Evolutionary conservation across 2,888 invertebrate genomes (phyloP).

Genomic region (Drosophila affinis): DNA sequence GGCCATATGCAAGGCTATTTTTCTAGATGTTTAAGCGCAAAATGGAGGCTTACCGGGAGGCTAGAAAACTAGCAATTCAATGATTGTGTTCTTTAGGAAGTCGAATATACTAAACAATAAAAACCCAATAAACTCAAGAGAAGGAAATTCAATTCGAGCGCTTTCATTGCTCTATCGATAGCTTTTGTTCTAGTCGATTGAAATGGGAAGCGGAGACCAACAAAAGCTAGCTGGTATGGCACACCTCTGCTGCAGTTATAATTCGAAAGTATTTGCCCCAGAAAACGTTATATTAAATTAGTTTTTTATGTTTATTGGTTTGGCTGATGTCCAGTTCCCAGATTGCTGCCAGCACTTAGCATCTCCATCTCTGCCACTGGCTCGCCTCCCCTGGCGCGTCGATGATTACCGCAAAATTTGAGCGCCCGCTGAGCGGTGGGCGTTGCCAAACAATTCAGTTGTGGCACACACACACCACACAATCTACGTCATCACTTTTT

Average conservation of each 20-base stretch:
- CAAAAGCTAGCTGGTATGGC: not conserved
- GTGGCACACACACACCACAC: slow-evolving; percentile 48
- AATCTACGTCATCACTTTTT: slow-evolving; percentile 79
- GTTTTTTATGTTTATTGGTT: slow-evolving; percentile 46
- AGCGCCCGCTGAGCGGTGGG: slow-evolving; percentile 68
- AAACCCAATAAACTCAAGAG: not conserved
- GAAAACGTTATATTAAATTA: slow-evolving; percentile 39
- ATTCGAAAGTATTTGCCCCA: not conserved
- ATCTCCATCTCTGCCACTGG: not conserved
- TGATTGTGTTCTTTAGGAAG: not conserved
- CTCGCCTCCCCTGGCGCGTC: slow-evolving; percentile 37
- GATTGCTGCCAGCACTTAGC: slow-evolving; percentile 50
- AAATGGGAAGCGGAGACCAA: not conserved
- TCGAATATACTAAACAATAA: not conserved
- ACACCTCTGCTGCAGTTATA: not conserved
- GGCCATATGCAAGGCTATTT: slow-evolving; percentile 37
- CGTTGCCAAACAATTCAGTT: slow-evolving; percentile 75
- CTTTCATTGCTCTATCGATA: not conserved
- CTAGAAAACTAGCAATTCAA: slow-evolving; percentile 4
- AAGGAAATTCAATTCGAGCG: not conserved
- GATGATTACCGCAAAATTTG: slow-evolving; percentile 64
- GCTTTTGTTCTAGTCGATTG: not conserved
- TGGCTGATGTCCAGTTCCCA: slow-evolving; percentile 42
- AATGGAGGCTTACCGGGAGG: slow-evolving; percentile 56
- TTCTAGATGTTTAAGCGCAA: slow-evolving; percentile 42